These are phyloP conservation scores for Trissolcus brochymenae DNA, from an alignment of 2,888 invertebrate species.

Conservation along the genomic window DNA sequence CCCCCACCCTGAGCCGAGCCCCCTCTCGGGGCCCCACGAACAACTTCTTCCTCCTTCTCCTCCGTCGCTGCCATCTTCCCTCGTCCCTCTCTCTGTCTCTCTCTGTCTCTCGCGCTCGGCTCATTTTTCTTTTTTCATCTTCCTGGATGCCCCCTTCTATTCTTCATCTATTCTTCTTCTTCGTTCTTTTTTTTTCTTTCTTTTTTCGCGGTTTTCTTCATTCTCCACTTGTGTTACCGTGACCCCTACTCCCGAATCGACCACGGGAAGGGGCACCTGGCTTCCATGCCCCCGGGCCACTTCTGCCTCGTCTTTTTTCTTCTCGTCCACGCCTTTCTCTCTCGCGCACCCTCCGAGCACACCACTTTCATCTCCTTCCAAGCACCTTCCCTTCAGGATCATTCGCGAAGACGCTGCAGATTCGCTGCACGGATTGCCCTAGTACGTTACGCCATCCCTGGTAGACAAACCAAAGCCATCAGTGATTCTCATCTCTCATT, in stretches of 20 bases:
- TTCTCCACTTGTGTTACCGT: conserved; percentile 43
- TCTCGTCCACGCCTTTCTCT: neutral
- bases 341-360: neutral
- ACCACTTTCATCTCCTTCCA: conserved; percentile 3
- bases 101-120: conserved; percentile 2
- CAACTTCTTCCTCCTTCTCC: conserved; percentile 53
- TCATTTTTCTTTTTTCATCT: conserved; percentile 50
- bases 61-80: conserved; percentile 47
- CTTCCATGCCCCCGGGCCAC: conserved; percentile 33
- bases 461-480: neutral
- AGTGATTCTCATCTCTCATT: neutral
- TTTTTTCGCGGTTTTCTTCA: conserved; percentile 51
- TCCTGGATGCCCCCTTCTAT: conserved; percentile 53
- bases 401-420: conserved; percentile 3
- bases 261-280: conserved; percentile 34
- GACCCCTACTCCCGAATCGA: conserved; percentile 46
- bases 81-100: conserved; percentile 11
- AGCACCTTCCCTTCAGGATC: neutral
- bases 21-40: conserved; percentile 51
- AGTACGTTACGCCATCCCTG: neutral
- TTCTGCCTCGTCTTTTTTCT: conserved; percentile 10
- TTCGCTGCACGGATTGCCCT: conserved; percentile 1
- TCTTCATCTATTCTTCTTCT: conserved; percentile 53
- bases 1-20: conserved; percentile 65
- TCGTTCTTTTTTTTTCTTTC: conserved; percentile 50